Evolutionary conservation across 2,113 vertebrate species (phyloP).

Genomic region (Thinocorus orbignyianus): DNA sequence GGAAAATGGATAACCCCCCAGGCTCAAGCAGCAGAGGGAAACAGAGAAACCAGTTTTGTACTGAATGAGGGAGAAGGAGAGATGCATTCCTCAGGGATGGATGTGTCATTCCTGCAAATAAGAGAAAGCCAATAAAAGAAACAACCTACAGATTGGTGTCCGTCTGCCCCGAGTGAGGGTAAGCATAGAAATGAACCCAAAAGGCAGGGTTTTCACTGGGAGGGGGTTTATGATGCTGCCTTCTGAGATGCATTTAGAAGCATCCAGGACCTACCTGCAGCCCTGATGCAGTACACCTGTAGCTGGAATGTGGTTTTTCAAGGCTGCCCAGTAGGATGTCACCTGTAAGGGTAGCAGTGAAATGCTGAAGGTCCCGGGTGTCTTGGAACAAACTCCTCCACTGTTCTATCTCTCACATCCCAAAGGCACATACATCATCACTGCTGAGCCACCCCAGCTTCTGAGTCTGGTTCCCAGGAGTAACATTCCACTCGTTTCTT

Average conservation of each 20-base stretch:
- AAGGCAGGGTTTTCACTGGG: too few relatives aligned
- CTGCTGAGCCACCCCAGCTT: neutral
- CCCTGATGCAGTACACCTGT: neutral
- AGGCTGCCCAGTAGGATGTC: neutral
- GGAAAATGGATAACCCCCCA: neutral
- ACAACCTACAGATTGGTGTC: neutral
- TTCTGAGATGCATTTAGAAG: neutral
- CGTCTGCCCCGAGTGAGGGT: neutral
- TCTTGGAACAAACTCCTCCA: neutral
- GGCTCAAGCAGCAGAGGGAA: neutral
- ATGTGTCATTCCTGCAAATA: neutral
- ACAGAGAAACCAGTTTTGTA: neutral
- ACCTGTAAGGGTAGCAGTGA: too few relatives aligned
- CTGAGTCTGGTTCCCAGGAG: neutral
- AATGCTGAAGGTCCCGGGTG: neutral
- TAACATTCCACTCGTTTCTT: neutral
- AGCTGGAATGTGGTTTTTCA: neutral
- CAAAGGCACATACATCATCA: accelerated
- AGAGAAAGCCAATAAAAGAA: neutral
- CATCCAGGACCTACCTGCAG: neutral
- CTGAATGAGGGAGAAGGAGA: neutral
- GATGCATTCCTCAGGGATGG: neutral
- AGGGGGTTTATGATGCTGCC: too few relatives aligned
- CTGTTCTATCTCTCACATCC: neutral
- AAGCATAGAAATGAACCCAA: too few relatives aligned